Evolutionary conservation across 2,888 invertebrate species (phyloP), one percentile per base, ranked within the genome.

Genomic region (Pecten maximus): DNA sequence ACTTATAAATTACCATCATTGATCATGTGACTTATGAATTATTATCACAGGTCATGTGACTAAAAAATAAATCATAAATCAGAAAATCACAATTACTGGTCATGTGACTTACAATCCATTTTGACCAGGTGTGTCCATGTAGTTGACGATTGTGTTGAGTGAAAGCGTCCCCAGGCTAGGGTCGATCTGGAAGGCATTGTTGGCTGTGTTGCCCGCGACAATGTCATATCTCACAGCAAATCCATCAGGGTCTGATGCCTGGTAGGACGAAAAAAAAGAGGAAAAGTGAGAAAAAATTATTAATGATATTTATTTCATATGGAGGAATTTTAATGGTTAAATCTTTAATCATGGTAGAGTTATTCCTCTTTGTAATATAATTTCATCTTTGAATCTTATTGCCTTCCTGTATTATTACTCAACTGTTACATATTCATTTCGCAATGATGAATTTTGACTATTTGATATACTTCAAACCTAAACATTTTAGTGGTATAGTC

Each of bases 101-200:
- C n/a, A 86, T n/a, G 60, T 74, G n/a, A 88, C 92, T 92, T 91
- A 92, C 91, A 88, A 92, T 92, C 92, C 93, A 86, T 89, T 88
- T 40, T 92, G 92, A 39, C 89, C 87, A 19, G 88, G 87, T 15
- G 93, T 92, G 6, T 93, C 90, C 6, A 91, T 89, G 89, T 91
- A 94, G 89, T 93, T 91, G 12, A 95, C 40, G 1, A 86, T 16
- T 35, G 91, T 86, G 44, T 23, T 91, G 15, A 96, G 90, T 19
- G 93, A 89, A 2, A 96, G 91, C 0, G 35, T 44, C 15, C 96
- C 96, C 12, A 92, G 91, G 1, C 15, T 28, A 0, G 87, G 89
- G 40, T 94, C 90, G 0, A 96, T 89, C 6, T 28, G 39, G 90
- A 95, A 95, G 15, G 95, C 93, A 89, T 93, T 92, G n/a, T 92